Percentiles rank a stretch among this genome's conserved stretches.
Evolutionary conservation across 2,797 vertebrate species (phyloP).

Genomic region (Podarcis siculus): DNA sequence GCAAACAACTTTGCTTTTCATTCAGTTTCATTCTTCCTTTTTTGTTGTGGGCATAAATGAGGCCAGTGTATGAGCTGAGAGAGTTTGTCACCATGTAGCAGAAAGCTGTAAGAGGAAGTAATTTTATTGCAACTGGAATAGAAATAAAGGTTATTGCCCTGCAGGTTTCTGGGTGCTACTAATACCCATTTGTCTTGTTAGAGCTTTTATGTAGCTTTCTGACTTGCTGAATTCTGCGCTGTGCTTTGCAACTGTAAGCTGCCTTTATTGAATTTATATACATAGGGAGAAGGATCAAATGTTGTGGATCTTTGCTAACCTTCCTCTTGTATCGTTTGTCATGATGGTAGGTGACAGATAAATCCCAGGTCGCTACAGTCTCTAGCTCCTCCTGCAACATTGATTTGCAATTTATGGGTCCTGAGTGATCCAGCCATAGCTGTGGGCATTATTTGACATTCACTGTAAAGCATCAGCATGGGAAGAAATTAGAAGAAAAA

Average conservation of each 20-base stretch:
- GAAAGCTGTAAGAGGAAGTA: slow-evolving; percentile 42
- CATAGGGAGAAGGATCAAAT: not conserved
- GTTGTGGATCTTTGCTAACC: slow-evolving; percentile 12
- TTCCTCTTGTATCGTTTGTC: slow-evolving; percentile 10
- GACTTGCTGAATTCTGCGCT: not conserved
- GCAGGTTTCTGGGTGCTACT: slow-evolving; percentile 10
- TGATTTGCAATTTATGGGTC: not conserved
- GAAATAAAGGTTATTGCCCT: slow-evolving; percentile 30
- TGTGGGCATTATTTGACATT: slow-evolving; percentile 45
- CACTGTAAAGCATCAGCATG: not conserved
- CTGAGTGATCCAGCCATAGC: not conserved
- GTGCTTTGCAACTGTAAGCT: slow-evolving; percentile 1
- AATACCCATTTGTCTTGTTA: slow-evolving; percentile 25
- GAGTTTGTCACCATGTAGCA: slow-evolving; percentile 37
- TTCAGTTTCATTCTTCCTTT: slow-evolving; percentile 12
- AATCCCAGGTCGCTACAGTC: not conserved
- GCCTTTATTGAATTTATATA: slow-evolving; percentile 7
- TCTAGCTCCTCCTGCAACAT: not conserved
- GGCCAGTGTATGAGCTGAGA: slow-evolving; percentile 22
- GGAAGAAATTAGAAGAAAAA: slow-evolving; percentile 38
- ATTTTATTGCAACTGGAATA: slow-evolving; percentile 44
- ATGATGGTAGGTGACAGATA: not conserved
- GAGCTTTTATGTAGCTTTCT: slow-evolving; percentile 7
- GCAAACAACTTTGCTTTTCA: slow-evolving; percentile 19
- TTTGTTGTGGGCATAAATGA: slow-evolving; percentile 26